These are phyloP conservation scores for Phoxinus dragarum DNA, from an alignment of 2,797 vertebrate species.

Conservation along the genomic window DNA sequence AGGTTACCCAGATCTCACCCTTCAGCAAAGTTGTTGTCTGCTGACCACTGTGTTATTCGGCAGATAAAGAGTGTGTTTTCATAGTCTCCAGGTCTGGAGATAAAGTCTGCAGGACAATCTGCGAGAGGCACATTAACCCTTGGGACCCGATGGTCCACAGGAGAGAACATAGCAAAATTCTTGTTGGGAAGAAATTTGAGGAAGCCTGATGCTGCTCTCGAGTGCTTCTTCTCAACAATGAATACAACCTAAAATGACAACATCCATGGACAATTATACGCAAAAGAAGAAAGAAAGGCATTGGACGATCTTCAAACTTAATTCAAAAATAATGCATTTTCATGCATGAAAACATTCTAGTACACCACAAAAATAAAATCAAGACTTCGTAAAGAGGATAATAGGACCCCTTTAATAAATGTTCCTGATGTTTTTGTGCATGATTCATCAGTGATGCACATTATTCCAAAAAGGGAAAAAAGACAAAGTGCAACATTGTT, in stretches of 20 bases:
- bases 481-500: neutral
- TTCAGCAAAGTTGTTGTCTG: slow-evolving; percentile 90
- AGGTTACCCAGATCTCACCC: slow-evolving; percentile 79
- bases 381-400: no score
- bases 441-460: neutral
- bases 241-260: slow-evolving; percentile 86
- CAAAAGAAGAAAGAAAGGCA: neutral
- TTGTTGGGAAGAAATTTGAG: slow-evolving; percentile 91
- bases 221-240: slow-evolving; percentile 94
- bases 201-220: slow-evolving; percentile 90
- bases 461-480: neutral
- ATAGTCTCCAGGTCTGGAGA: slow-evolving; percentile 83
- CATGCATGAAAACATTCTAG: no score
- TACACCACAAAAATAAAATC: no score
- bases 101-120: slow-evolving; percentile 89
- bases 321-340: no score
- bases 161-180: slow-evolving; percentile 92
- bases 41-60: slow-evolving; percentile 89
- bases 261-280: neutral
- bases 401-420: neutral
- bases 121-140: slow-evolving; percentile 87
- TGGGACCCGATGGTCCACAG: slow-evolving; percentile 93
- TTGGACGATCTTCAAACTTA: neutral
- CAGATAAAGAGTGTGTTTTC: slow-evolving; percentile 90
- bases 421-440: neutral